These are phyloP conservation scores for Macropodus opercularis DNA, from an alignment of 2,797 vertebrate genomes.

Conservation along the genomic window DNA sequence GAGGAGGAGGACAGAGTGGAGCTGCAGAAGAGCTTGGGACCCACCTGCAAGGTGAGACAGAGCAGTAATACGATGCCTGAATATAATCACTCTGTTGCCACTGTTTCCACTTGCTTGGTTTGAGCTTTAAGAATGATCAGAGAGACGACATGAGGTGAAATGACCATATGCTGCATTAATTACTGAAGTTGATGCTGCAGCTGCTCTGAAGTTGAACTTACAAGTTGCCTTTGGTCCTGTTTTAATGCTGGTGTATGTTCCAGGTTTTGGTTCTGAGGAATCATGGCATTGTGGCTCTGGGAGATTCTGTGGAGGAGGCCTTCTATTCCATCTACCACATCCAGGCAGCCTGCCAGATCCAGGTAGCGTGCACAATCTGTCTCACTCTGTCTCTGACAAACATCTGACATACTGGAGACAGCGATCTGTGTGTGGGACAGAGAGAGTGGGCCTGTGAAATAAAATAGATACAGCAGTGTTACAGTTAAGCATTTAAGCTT, in stretches of 20 bases:
- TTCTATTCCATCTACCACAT: slow-evolving; percentile 96
- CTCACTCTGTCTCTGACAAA: slow-evolving; percentile 6
- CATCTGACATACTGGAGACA: slow-evolving; percentile 22
- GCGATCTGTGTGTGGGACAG: slow-evolving; percentile 26
- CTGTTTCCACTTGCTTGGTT: background rate
- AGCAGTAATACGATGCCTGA: background rate
- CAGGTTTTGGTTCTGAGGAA: slow-evolving; percentile 93
- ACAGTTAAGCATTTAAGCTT: slow-evolving; percentile 28
- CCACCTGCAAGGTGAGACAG: slow-evolving; percentile 91
- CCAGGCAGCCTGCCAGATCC: slow-evolving; percentile 95
- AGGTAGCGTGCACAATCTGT: slow-evolving; percentile 79
- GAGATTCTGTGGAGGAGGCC: slow-evolving; percentile 94
- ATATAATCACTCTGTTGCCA: slow-evolving; percentile 5
- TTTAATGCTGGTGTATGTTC: slow-evolving; percentile 9
- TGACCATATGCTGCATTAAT: slow-evolving; percentile 8
- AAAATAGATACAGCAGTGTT: slow-evolving; percentile 24
- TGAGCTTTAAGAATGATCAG: slow-evolving; percentile 11
- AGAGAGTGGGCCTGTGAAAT: slow-evolving; percentile 9
- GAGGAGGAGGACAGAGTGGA: slow-evolving; percentile 91
- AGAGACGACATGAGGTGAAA: slow-evolving; percentile 17
- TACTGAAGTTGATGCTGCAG: slow-evolving; percentile 15
- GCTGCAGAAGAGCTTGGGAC: slow-evolving; percentile 95
- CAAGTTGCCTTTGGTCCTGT: slow-evolving; percentile 2
- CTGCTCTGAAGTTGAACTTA: background rate
- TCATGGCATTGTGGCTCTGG: slow-evolving; percentile 92